Percentiles rank a stretch among this genome's conserved stretches.
Evolutionary conservation across 1,140 invertebrate species (phyloP).

Genomic region (Drosophila asahinai): DNA sequence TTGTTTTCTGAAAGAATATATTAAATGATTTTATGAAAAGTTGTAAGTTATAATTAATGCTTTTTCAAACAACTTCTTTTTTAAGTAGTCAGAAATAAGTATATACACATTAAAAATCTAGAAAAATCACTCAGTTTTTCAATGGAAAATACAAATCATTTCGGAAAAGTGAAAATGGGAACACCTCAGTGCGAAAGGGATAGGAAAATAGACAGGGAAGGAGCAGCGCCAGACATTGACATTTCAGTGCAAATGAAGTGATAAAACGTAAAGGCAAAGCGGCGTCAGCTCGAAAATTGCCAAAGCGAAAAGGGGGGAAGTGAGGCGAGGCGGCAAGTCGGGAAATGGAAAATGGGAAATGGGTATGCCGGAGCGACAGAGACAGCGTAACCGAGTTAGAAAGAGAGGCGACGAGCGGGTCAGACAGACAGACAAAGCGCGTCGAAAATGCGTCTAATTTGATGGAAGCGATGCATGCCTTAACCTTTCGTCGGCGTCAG

Average conservation of each 20-base stretch:
- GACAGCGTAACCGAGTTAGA: slow-evolving; percentile 10
- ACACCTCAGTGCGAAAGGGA: slow-evolving; percentile 18
- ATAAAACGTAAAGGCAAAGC: slow-evolving; percentile 66
- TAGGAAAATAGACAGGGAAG: slow-evolving; percentile 6
- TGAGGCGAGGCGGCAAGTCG: neutral
- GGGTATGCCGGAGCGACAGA: slow-evolving; percentile 8
- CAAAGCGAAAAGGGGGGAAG: slow-evolving; percentile 30
- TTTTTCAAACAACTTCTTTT: too few relatives aligned
- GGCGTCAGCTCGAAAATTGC: slow-evolving; percentile 64
- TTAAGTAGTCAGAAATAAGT: too few relatives aligned
- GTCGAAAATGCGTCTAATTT: slow-evolving; percentile 68
- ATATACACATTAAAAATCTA: neutral
- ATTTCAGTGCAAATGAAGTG: slow-evolving; percentile 78
- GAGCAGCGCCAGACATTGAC: slow-evolving; percentile 64
- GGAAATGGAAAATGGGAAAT: slow-evolving; percentile 14
- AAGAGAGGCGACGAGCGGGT: slow-evolving; percentile 5
- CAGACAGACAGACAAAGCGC: slow-evolving; percentile 53
- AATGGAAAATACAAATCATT: neutral
- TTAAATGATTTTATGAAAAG: neutral
- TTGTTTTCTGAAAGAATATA: neutral
- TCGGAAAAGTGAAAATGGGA: slow-evolving; percentile 15
- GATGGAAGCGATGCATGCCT: slow-evolving; percentile 59
- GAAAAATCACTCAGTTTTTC: neutral
- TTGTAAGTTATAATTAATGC: too few relatives aligned
- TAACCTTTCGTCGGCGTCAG: slow-evolving; percentile 35